Evolutionary conservation across 1,140 invertebrate genomes (phyloP).

Genomic region (Pseudomyrmex cubaensis): DNA sequence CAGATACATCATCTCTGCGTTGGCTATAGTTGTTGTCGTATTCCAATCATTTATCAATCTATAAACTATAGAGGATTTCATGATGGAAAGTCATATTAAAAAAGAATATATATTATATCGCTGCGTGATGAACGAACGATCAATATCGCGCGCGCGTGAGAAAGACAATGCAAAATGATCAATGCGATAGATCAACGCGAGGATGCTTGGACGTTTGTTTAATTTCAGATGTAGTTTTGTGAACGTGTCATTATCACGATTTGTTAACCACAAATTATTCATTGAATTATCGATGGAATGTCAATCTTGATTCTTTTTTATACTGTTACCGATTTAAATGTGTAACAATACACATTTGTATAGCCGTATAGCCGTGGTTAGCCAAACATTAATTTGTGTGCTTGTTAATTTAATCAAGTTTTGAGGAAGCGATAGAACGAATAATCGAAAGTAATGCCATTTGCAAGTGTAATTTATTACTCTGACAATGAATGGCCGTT

Average conservation of each 20-base stretch:
- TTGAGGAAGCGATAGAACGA: constrained; percentile 48
- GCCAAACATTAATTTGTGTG: constrained; percentile 46
- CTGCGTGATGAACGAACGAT: constrained; percentile 13
- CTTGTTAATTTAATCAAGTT: constrained; percentile 52
- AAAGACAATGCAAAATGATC: constrained; percentile 5
- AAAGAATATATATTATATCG: constrained; percentile 17
- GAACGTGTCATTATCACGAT: constrained; percentile 36
- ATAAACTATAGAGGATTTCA: constrained; percentile 35
- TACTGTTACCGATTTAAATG: constrained; percentile 4
- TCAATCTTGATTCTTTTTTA: constrained; percentile 27
- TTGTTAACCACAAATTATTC: constrained; percentile 33
- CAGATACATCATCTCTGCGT: constrained; percentile 54
- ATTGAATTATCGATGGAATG: constrained; percentile 10
- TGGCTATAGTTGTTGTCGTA: constrained; percentile 33
- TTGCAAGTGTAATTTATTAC: constrained; percentile 58
- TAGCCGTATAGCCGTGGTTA: not conserved
- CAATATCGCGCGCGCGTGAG: not conserved
- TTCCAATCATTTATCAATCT: constrained; percentile 42
- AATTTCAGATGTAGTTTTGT: constrained; percentile 20
- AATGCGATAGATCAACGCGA: constrained; percentile 13
- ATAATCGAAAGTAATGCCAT: constrained; percentile 57
- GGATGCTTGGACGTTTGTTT: not conserved
- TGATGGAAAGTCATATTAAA: constrained; percentile 51
- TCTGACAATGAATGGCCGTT: constrained; percentile 38
- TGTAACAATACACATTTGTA: not conserved